Evolutionary conservation across 2,888 invertebrate species (phyloP), one percentile per base, ranked within the genome.

Genomic region (Asteroscopus sphinx): DNA sequence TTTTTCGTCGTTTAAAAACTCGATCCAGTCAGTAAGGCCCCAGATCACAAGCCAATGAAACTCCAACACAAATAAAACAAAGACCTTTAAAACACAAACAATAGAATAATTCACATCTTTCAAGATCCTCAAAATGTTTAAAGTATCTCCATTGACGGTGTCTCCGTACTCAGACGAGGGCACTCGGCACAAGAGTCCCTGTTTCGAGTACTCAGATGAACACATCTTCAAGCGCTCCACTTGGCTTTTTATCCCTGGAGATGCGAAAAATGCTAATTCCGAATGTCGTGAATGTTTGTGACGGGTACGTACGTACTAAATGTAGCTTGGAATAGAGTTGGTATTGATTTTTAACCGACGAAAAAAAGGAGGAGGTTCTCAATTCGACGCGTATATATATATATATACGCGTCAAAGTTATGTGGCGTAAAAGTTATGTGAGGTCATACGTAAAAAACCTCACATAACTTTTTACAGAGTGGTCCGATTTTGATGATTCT

Each of bases 221-320:
- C 61, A 74, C 53, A 68, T 68, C 75, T 61, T 59, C 61, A 68
- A 56, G 48, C 44, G 48, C 15, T 30, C 58, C 55, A 54, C 67
- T 70, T 46, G 45, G 6, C 60, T 37, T 69, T 69, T 59, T 49
- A 39, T 51, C 40, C 45, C 6, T 12, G 12, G 47, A 49, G 37
- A 41, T 44, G 48, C 36, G 64, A 51, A 42, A 44, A 67, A 70
- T 60, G 67, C 54, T 73, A 70, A 73, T 73, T 63, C 39, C 9
- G 5, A 28, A 9, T 12, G 11, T 7, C 8, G 26, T 6, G 15
- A 35, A 30, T 39, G 9, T 41, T 54, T 53, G 21, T 7, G 12
- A 25, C 13, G 33, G 35, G 39, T 30, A 13, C 13, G 11, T 11
- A 15, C 2, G 32, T 12, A 2, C 12, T 9, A 46, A 21, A 32